A percentile compares a stretch with the other conserved stretches of the same genome.
These are phyloP conservation scores for Hermaeophaga mercurialis DNA, from an alignment of 2,888 invertebrate species.

Conservation along the genomic window DNA sequence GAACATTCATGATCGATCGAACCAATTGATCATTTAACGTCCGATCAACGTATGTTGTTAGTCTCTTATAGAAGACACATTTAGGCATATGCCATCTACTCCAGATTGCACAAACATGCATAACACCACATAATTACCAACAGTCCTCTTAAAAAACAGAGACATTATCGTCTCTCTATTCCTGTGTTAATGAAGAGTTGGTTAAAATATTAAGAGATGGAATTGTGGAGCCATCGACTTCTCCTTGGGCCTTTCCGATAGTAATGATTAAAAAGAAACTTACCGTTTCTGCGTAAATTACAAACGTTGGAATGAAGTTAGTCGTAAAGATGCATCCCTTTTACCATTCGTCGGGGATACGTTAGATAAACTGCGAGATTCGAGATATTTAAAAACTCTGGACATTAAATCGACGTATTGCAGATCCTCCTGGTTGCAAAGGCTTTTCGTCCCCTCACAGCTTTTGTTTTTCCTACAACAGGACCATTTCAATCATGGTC, in stretches of 20 bases:
- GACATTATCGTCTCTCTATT: too few relatives aligned
- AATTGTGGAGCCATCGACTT: too few relatives aligned
- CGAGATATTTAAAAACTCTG: neutral
- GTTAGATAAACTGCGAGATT: neutral
- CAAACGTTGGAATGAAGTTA: neutral
- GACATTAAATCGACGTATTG: slow-evolving; percentile 3
- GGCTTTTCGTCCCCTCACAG: slow-evolving; percentile 36
- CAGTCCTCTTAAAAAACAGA: too few relatives aligned
- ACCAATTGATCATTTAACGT: neutral
- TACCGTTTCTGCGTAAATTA: too few relatives aligned
- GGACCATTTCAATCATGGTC: slow-evolving; percentile 39
- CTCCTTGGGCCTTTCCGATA: too few relatives aligned
- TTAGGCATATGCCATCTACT: neutral
- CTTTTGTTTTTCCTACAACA: slow-evolving; percentile 41
- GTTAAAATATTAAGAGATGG: too few relatives aligned
- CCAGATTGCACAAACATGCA: too few relatives aligned
- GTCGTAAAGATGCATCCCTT: neutral
- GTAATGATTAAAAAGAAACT: too few relatives aligned
- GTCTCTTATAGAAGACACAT: neutral
- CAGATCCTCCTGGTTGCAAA: slow-evolving; percentile 26
- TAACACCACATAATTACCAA: neutral
- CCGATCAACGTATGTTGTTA: neutral
- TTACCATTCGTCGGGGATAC: neutral
- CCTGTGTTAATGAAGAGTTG: too few relatives aligned
- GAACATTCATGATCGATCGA: neutral